Evolutionary conservation across 2,797 vertebrate genomes (phyloP).

Genomic region (Nyctalus aviator): DNA sequence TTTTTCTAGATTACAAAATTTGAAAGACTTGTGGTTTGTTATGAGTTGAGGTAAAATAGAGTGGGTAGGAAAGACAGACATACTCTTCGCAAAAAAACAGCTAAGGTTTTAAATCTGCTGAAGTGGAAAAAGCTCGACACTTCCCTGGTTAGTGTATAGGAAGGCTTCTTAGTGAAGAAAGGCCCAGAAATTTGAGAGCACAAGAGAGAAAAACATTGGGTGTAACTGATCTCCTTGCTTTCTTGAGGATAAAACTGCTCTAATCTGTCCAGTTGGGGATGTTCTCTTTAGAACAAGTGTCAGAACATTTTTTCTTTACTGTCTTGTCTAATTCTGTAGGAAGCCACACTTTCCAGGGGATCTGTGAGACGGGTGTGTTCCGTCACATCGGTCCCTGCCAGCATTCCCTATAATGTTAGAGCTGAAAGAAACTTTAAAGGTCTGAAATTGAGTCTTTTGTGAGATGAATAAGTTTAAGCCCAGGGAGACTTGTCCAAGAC

Average conservation of each 20-base stretch:
- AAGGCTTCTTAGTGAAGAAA: background rate
- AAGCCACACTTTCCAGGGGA: background rate
- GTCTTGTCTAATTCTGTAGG: background rate
- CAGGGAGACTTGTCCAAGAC: background rate
- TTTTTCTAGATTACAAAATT: conserved; percentile 36
- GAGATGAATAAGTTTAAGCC: background rate
- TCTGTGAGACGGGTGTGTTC: background rate
- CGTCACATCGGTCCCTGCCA: background rate
- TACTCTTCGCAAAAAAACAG: background rate
- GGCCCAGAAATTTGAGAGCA: background rate
- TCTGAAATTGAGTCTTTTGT: background rate
- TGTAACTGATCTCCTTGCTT: background rate
- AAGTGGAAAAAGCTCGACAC: conserved; percentile 18
- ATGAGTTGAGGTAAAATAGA: background rate
- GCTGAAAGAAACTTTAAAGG: background rate
- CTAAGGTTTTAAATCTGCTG: background rate
- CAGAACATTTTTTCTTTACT: background rate
- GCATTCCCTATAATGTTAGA: background rate
- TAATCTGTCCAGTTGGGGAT: background rate
- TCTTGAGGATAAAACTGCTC: conserved; percentile 12
- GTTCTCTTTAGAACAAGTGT: conserved; percentile 13
- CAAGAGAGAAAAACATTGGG: background rate
- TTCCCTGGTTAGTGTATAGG: background rate
- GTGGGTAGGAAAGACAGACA: conserved; percentile 6
- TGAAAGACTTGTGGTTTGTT: conserved; percentile 21